A percentile compares a stretch with the other conserved stretches of the same genome.
Conservation (phyloP, 2,797 vertebrate genomes). For the Phoxinus dragarum region DNA sequence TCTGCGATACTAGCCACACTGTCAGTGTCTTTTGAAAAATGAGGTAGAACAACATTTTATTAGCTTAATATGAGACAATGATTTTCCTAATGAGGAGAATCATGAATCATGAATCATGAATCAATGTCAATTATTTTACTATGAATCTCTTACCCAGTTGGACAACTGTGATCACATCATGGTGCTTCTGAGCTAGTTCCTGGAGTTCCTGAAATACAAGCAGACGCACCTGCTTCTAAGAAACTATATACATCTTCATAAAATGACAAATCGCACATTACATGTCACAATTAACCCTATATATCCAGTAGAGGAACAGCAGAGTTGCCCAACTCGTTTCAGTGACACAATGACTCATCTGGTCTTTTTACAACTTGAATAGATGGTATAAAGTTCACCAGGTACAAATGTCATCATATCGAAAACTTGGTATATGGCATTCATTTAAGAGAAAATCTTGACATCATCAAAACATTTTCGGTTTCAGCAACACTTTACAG, state of each 20-base stretch:
- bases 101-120: not conserved
- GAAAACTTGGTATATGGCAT: not conserved
- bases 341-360: slow-evolving; percentile 17
- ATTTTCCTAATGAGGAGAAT: not conserved
- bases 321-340: slow-evolving; percentile 24
- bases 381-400: not conserved
- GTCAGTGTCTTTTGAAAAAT: slow-evolving; percentile 60
- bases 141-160: slow-evolving; percentile 43
- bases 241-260: not conserved
- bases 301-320: not conserved
- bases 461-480: not conserved
- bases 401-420: not conserved
- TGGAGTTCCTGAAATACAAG: slow-evolving; percentile 59
- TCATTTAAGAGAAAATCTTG: not conserved
- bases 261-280: not conserved
- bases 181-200: slow-evolving; percentile 56
- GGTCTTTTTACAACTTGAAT: slow-evolving; percentile 4
- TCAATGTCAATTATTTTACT: not conserved
- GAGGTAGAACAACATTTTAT: not conserved
- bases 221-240: not conserved
- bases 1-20: slow-evolving; percentile 63
- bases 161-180: slow-evolving; percentile 57
- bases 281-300: not conserved
- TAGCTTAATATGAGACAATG: not conserved
- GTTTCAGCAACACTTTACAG: not conserved